phyloP scores from a whole-genome alignment of 2,888 invertebrate species.

The Marasmarcha lunaedactyla region DNA sequence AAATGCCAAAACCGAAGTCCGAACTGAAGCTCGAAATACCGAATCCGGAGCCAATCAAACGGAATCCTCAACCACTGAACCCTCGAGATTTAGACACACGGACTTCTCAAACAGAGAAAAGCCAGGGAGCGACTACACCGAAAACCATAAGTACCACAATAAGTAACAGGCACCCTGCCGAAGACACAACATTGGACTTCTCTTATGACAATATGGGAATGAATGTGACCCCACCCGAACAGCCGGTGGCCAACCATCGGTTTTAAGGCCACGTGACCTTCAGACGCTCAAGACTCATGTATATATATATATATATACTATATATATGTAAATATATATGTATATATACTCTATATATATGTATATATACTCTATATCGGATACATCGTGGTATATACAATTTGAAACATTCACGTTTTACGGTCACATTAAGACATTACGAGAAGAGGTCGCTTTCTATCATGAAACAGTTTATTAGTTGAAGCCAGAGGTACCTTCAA shows the following conservation, averaged over 20 bases:
- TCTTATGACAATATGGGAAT: constrained; percentile 85
- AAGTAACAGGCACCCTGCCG: constrained; percentile 79
- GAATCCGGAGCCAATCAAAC: constrained; percentile 47
- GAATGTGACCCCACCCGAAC: constrained; percentile 74
- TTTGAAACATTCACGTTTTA: neutral
- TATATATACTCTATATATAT: too few species aligned
- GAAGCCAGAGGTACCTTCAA: too few species aligned
- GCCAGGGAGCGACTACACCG: constrained; percentile 70
- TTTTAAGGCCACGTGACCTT: constrained; percentile 31
- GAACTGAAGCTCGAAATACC: constrained; percentile 54
- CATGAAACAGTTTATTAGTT: too few species aligned
- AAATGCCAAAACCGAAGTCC: constrained; percentile 48
- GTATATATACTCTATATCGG: neutral
- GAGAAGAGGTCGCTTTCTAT: too few species aligned
- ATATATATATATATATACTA: too few species aligned
- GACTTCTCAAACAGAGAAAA: constrained; percentile 57
- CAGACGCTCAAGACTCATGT: too few species aligned
- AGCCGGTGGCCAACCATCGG: constrained; percentile 39
- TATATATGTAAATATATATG: too few species aligned
- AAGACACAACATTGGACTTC: constrained; percentile 81
- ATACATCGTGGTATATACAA: neutral
- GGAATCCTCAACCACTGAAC: constrained; percentile 45
- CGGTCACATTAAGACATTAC: too few species aligned
- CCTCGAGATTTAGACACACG: constrained; percentile 45
- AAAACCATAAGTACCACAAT: constrained; percentile 78